Conservation (phyloP, 2,888 invertebrate genomes). For the Neoitamus cyanurus region DNA sequence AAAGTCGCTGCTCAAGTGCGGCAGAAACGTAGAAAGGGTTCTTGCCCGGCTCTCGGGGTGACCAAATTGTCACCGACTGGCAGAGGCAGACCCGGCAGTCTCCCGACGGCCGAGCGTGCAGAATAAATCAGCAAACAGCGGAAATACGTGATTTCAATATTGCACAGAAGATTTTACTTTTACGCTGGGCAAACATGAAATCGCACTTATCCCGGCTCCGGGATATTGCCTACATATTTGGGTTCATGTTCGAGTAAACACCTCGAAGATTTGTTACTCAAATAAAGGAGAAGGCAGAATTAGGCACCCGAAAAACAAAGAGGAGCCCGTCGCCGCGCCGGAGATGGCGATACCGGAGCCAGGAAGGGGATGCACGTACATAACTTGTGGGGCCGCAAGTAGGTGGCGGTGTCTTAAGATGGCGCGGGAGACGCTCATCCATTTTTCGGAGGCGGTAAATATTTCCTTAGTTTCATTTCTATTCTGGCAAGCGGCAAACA, state of each 20-base stretch:
- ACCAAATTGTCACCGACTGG: neutral
- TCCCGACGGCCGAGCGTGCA: neutral
- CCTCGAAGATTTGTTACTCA: conserved; percentile 50
- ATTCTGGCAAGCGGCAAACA: conserved; percentile 39
- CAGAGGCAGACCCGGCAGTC: neutral
- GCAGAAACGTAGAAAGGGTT: neutral
- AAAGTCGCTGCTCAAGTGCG: neutral
- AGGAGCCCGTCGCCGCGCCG: neutral
- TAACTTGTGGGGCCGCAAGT: neutral
- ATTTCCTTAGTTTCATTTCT: conserved; percentile 47
- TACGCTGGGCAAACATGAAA: conserved; percentile 45
- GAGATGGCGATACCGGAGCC: neutral
- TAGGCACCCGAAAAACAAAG: neutral
- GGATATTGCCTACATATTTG: conserved; percentile 38
- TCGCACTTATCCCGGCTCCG: conserved; percentile 38
- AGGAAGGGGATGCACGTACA: neutral
- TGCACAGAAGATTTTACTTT: conserved; percentile 44
- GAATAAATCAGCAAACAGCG: conserved; percentile 45
- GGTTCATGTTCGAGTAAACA: conserved; percentile 50
- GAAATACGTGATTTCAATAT: conserved; percentile 50
- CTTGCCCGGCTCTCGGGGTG: neutral
- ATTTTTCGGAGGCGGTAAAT: conserved; percentile 42
- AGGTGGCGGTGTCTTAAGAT: neutral
- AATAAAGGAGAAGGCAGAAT: conserved; percentile 40
- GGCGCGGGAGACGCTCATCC: neutral